Evolutionary conservation across 2,888 invertebrate genomes (phyloP).

Genomic region (Spicauda simplicius): DNA sequence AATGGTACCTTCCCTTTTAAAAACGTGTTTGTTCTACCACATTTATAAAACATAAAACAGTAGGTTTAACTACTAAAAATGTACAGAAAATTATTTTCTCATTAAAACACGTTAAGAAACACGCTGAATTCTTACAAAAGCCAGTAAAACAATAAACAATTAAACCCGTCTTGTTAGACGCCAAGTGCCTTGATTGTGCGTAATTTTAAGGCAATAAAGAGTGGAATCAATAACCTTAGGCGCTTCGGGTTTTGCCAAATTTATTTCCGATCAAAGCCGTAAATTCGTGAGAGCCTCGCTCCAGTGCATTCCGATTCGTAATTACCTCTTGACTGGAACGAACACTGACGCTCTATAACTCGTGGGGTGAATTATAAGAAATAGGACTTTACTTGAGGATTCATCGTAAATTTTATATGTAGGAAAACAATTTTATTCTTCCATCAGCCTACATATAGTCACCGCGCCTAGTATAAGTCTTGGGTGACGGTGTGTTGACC

Average conservation of each 20-base stretch:
- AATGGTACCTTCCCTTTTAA: too few species aligned
- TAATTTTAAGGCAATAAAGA: constrained; percentile 49
- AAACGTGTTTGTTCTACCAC: too few species aligned
- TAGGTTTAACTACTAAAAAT: too few species aligned
- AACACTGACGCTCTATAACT: constrained; percentile 20
- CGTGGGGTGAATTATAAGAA: background rate
- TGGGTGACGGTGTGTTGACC: too few species aligned
- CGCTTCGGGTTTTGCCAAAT: constrained; percentile 39
- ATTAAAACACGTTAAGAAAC: background rate
- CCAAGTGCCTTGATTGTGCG: constrained; percentile 39
- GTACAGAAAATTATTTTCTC: too few species aligned
- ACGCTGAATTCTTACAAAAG: background rate
- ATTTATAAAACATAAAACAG: too few species aligned
- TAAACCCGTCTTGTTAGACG: constrained; percentile 7
- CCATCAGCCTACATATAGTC: too few species aligned
- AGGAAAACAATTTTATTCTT: too few species aligned
- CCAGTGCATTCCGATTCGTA: constrained; percentile 36
- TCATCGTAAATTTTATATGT: too few species aligned
- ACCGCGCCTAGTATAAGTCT: too few species aligned
- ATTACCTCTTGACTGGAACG: constrained; percentile 40
- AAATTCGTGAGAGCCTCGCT: constrained; percentile 43
- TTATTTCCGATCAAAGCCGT: constrained; percentile 42
- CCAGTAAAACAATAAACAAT: constrained; percentile 4
- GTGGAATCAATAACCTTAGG: constrained; percentile 45
- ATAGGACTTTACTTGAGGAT: background rate